These are phyloP conservation scores for Stegophylla sp. DNA, from an alignment of 2,888 invertebrate species.

Conservation along the genomic window DNA sequence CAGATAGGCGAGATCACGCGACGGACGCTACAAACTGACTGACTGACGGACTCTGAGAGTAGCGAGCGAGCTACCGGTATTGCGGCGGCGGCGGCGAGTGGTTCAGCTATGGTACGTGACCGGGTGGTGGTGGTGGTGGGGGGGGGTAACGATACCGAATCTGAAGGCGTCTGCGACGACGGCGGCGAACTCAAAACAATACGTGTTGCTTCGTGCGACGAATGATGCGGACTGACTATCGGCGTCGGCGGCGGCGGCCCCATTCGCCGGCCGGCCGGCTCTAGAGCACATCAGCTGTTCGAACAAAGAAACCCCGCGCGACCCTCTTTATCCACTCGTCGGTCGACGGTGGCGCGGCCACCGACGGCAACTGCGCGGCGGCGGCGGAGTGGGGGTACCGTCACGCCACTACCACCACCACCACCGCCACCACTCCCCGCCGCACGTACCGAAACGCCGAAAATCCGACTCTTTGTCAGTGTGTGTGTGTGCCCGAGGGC, in stretches of 20 bases:
- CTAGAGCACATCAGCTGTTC: constrained; percentile 42
- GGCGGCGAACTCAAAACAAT: too few species aligned
- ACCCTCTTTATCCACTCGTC: background rate
- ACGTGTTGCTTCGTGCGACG: background rate
- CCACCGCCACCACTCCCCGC: background rate
- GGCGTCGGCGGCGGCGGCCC: background rate
- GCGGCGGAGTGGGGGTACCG: constrained; percentile 20
- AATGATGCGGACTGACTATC: constrained; percentile 7
- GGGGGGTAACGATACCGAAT: too few species aligned
- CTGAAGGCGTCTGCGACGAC: too few species aligned
- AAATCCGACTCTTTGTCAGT: background rate
- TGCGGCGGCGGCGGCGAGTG: too few species aligned
- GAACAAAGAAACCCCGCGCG: constrained; percentile 53
- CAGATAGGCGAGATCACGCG: background rate
- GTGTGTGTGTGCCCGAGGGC: constrained; percentile 4
- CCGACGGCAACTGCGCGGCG: background rate
- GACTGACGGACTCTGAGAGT: too few species aligned
- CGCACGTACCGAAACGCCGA: background rate
- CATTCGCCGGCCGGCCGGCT: constrained; percentile 40
- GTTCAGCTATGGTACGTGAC: too few species aligned
- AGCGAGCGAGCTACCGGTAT: too few species aligned
- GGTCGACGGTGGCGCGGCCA: background rate
- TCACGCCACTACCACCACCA: background rate
- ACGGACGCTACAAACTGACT: background rate
- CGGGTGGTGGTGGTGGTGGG: too few species aligned